Base-by-base conservation (phyloP, 1,140 invertebrate genomes). In the Drosophila hydei region DNA sequence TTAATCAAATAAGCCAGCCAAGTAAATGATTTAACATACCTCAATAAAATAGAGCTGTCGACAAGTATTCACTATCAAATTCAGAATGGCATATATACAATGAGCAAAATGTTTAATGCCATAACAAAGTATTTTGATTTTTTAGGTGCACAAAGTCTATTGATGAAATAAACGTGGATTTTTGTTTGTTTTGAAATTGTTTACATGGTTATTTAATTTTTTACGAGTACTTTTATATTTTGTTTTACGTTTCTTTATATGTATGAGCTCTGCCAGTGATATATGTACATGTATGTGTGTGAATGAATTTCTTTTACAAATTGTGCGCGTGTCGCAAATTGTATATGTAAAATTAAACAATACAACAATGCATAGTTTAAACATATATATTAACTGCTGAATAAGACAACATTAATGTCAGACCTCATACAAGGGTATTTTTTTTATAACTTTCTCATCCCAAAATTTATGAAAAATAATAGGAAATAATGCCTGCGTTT, bases 31-130 rank as follows among this genome's bases (percentile, higher is more conserved):
- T 56, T 64, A 64, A 56, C 63, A 70, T 63, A 23, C 8, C 45
- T 48, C 18, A 50, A 43, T 56, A 14, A 16, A 59, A 33, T 9
- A 19, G 11, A 64, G 42, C 12, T 64, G 12, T 30, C 58, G 62
- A 84, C 54, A 80, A 73, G 33, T 73, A 59, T 63, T 76, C 40
- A 65, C 63, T 85, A 80, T 87, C 40, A 73, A 68, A 79, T 85
- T 79, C 54, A 69, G 72, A 77, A 87, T 84, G 80, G 75, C 72
- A 85, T 85, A 84, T 85, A 78, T 87, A 84, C 80, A 84, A 84
- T 84, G 77, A 80, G 67, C 72, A 84, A 85, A 76, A 72, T 65
- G 55, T 72, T 61, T 51, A 52, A 77, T 84, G 78, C 71, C 58
- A 71, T 84, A 65, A 51, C 33, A 48, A 33, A 50, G 47, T 64